These are phyloP conservation scores for Pyrgus malvae DNA, from an alignment of 2,888 invertebrate genomes.

Conservation along the genomic window DNA sequence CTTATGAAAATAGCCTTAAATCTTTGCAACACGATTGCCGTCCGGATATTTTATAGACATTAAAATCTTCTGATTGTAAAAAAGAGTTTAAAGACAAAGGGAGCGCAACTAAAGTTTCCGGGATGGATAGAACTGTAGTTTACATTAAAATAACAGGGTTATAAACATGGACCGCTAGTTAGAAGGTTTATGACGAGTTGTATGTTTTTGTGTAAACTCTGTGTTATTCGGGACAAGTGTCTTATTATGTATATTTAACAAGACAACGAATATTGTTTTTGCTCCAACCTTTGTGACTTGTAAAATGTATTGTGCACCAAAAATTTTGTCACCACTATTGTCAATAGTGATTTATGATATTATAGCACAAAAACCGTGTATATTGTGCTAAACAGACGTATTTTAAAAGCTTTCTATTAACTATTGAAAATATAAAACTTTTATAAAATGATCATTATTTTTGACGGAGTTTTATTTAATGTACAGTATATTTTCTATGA, in stretches of 20 bases:
- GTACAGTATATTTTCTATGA: constrained; percentile 7
- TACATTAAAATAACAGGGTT: constrained; percentile 49
- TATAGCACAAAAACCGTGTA: no score
- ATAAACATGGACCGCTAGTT: constrained; percentile 57
- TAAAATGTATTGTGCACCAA: constrained; percentile 38
- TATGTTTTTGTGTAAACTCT: constrained; percentile 61
- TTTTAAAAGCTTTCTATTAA: constrained; percentile 29
- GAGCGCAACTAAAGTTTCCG: constrained; percentile 26
- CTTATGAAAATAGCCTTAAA: constrained; percentile 24
- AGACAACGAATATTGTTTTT: constrained; percentile 53
- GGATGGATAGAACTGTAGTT: constrained; percentile 41
- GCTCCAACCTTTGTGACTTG: constrained; percentile 49
- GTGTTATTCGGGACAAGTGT: constrained; percentile 44
- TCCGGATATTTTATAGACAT: constrained; percentile 56
- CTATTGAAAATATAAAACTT: constrained; percentile 9
- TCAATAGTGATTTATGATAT: constrained; percentile 68
- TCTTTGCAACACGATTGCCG: constrained; percentile 43
- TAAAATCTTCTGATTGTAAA: constrained; percentile 49
- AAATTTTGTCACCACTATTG: constrained; percentile 62
- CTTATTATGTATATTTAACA: constrained; percentile 46
- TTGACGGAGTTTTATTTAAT: not conserved
- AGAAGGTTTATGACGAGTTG: constrained; percentile 56
- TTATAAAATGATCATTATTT: constrained; percentile 8
- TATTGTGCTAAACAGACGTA: constrained; percentile 37
- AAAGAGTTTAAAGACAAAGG: constrained; percentile 40